Evolutionary conservation across 2,113 vertebrate species (phyloP).

Genomic region (Anas platyrhynchos): DNA sequence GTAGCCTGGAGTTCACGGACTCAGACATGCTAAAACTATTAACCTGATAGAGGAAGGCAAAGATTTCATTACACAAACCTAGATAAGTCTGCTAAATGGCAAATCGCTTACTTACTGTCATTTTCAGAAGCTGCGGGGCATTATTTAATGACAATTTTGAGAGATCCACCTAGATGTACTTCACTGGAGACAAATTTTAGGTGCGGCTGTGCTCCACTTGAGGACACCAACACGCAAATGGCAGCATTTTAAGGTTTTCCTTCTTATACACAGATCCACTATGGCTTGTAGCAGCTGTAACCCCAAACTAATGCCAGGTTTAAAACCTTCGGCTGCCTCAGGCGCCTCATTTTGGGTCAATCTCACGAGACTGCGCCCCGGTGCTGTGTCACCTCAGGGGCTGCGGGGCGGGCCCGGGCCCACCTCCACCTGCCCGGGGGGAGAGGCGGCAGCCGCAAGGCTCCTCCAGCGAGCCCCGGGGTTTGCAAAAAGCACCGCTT

Average conservation of each 20-base stretch:
- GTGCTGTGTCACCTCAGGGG: background rate
- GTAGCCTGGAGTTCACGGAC: background rate
- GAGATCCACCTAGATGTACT: background rate
- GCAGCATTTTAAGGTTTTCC: background rate
- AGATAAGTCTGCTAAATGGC: background rate
- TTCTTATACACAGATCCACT: background rate
- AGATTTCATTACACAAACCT: background rate
- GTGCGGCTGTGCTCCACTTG: too few species aligned
- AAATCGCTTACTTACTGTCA: background rate
- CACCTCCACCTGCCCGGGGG: background rate
- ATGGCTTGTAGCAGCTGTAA: rapidly evolving
- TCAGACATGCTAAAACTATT: background rate
- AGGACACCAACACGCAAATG: rapidly evolving
- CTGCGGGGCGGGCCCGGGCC: background rate
- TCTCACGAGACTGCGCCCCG: rapidly evolving
- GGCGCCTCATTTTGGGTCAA: background rate
- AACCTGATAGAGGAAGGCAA: background rate
- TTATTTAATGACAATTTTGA: background rate
- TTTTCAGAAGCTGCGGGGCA: background rate
- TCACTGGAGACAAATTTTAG: background rate
- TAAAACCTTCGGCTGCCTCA: background rate
- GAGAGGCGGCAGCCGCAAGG: background rate
- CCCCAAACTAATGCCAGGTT: background rate
- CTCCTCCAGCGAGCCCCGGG: background rate
- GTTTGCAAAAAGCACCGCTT: background rate